These are phyloP conservation scores for Aratinga solstitialis DNA, from an alignment of 2,797 vertebrate species.

Conservation along the genomic window DNA sequence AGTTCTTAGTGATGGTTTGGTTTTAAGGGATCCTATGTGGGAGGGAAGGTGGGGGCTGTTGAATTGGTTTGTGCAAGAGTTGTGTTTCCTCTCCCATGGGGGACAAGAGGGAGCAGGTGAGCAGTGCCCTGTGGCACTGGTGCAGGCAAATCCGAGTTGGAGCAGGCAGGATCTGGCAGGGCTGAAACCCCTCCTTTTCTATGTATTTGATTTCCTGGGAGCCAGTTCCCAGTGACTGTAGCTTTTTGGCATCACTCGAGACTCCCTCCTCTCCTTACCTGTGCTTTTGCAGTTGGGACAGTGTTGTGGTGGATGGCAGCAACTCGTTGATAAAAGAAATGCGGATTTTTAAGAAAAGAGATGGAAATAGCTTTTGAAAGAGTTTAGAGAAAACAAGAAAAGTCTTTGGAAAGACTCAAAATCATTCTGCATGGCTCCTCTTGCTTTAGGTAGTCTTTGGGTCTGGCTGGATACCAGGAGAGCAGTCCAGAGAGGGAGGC, in stretches of 20 bases:
- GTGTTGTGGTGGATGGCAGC: neutral
- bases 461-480: neutral
- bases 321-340: conserved; percentile 34
- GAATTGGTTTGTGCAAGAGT: neutral
- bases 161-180: neutral
- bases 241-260: neutral
- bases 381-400: neutral
- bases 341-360: conserved; percentile 39
- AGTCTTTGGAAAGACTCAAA: conserved; percentile 52
- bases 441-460: conserved; percentile 47
- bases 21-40: neutral
- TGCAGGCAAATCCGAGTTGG: neutral
- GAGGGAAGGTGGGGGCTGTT: neutral
- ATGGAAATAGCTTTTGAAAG: conserved; percentile 41
- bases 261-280: neutral
- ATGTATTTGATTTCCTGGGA: neutral
- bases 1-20: neutral
- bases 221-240: neutral
- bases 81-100: neutral
- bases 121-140: neutral
- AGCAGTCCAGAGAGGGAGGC: conserved; percentile 37
- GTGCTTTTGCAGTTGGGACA: neutral
- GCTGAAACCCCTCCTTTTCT: neutral
- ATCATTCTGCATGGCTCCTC: conserved; percentile 52
- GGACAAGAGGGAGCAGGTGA: neutral